Evolutionary conservation across 1,140 invertebrate genomes (phyloP), one percentile per base, ranked within the genome.

Genomic region (Thaumetopoea pityocampa): DNA sequence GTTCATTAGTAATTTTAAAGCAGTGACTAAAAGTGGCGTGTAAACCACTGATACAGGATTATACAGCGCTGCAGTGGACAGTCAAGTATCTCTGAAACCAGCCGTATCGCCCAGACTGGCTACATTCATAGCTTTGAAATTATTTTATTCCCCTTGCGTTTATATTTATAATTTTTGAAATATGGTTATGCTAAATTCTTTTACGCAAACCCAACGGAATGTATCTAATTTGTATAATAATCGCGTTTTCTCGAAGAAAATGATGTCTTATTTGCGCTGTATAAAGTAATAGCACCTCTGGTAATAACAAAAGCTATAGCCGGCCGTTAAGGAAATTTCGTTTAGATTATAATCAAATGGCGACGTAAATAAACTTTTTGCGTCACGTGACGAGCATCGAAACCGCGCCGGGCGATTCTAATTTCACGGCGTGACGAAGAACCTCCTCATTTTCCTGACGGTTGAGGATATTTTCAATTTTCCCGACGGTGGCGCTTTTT

Each of bases 391-490:
- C 64, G 32, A 18, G 71, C 66, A 69, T 78, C 46, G 50, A 41
- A 52, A 70, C 36, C 50, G 48, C 32, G 56, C 44, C 49, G 54
- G 55, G 45, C 67, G 51, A 72, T 71, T 73, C 72, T 74, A 80
- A 80, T 80, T 80, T 71, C 62, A 69, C 71, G 74, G 66, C 59
- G 71, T 76, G 71, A 81, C 63, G 71, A 65, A 72, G 66, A 70
- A 60, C 50, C 58, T 60, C 41, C 66, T 72, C 69, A 80, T 79
- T 83, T 79, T 69, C 69, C 57, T 77, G 71, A 71, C 66, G 64
- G 72, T 67, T 78, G 69, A 66, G 78, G 78, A 80, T 79, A 79
- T 78, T 82, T 82, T 82, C 78, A 82, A 82, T 82, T 80, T 78
- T 73, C 76, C 53, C 65, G 46, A 63, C 67, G 62, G 63, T 50